Evolutionary conservation across 2,113 vertebrate genomes (phyloP).

Genomic region (Oncorhynchus clarkii): DNA sequence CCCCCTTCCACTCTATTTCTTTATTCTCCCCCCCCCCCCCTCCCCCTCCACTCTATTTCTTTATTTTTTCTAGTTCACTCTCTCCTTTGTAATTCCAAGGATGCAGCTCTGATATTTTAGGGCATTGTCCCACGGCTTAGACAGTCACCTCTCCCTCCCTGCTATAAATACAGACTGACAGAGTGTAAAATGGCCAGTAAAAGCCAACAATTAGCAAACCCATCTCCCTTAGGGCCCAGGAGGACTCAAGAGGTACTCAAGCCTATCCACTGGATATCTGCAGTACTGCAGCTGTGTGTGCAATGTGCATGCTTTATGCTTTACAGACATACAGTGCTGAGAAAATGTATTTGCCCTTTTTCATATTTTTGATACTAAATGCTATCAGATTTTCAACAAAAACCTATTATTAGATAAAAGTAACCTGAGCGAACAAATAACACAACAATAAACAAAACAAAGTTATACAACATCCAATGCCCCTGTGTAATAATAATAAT

Average conservation of each 20-base stretch:
- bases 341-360: too few species aligned
- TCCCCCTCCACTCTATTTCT: background rate
- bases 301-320: constrained; percentile 4
- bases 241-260: constrained; percentile 44
- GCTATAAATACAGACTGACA: constrained; percentile 58
- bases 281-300: constrained; percentile 9
- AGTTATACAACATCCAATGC: too few species aligned
- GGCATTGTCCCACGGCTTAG: constrained; percentile 46
- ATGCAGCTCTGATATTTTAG: constrained; percentile 46
- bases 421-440: too few species aligned
- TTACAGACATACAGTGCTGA: constrained; percentile 5
- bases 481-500: too few species aligned
- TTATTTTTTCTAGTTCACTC: constrained; percentile 31
- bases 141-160: constrained; percentile 13
- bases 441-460: too few species aligned
- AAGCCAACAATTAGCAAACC: constrained; percentile 63
- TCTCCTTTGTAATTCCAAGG: constrained; percentile 34
- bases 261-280: constrained; percentile 37
- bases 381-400: too few species aligned
- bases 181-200: constrained; percentile 55
- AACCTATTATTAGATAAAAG: too few species aligned
- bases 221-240: constrained; percentile 39
- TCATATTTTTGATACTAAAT: too few species aligned
- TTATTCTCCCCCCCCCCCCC: too few species aligned
- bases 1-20: background rate